A percentile compares a stretch with the other conserved stretches of the same genome.
Conservation (phyloP, 1,140 invertebrate genomes). For the Akabosia matsudoensis region DNA sequence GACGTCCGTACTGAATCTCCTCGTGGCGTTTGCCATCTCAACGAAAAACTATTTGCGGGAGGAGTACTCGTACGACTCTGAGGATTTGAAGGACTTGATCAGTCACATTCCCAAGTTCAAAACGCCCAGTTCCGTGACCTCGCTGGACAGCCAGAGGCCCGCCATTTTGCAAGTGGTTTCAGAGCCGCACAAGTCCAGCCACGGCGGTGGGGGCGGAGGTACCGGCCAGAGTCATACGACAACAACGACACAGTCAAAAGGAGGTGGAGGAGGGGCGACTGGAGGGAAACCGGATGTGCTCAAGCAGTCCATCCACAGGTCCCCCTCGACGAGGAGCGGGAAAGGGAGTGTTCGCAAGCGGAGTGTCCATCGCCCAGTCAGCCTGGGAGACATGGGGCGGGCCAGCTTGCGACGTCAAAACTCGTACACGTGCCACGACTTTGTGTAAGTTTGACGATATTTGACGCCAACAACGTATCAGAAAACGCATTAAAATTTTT, state of each 20-base stretch:
- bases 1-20: too few relatives aligned
- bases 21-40: conserved; percentile 43
- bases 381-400: not conserved
- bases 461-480: not conserved
- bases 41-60: conserved; percentile 44
- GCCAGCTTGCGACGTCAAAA: not conserved
- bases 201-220: not conserved
- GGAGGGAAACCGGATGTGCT: not conserved
- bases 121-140: not conserved
- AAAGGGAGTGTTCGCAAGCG: not conserved
- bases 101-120: conserved; percentile 25
- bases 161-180: not conserved
- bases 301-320: not conserved
- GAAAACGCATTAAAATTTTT: too few relatives aligned
- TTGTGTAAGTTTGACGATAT: not conserved
- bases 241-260: too few relatives aligned
- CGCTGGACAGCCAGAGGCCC: not conserved
- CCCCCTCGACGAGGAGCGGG: not conserved
- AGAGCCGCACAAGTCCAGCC: not conserved
- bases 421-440: not conserved
- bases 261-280: not conserved
- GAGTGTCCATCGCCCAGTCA: not conserved
- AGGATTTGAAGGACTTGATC: conserved; percentile 33
- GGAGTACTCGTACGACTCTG: conserved; percentile 43
- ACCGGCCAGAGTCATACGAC: too few relatives aligned